Evolutionary conservation across 2,797 vertebrate genomes (phyloP), one percentile per base, ranked within the genome.

Genomic region (Diplodus puntazzo): DNA sequence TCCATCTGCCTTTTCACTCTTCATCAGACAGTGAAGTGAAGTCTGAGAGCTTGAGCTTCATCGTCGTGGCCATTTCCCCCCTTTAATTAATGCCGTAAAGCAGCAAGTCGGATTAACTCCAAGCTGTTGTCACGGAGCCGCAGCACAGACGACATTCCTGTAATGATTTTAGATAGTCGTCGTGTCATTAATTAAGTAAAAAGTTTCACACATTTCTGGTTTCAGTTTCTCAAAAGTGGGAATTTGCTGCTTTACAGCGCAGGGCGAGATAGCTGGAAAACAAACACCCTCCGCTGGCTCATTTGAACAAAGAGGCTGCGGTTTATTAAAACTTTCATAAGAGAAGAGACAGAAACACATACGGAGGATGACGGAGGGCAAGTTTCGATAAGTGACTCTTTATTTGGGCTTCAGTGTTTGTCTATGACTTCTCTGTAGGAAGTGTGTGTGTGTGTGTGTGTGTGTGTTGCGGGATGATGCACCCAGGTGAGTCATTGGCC

Each of bases 401-500:
- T 70, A 73, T 81, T 68, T 85, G 27, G 65, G 23, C 25, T 55
- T 39, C 45, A 17, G 52, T 80, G 66, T 84, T 86, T 81, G 64
- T 77, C 52, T 77, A 54, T 25, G 13, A 69, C 13, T 53, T 67
- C 48, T 79, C 60, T 18, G 11, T 20, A 18, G 30, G 21, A 30
- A 23, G 63, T 54, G 20, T 72, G 17, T 59, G 20, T 72, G 17
- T 59, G 59, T 67, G 73, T 55, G 57, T 67, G 39, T 13, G 20
- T 49, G 25, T 61, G 42, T 27, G 69, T 64, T 67, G 77, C 1
- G 55, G 62, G 74, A 83, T 85, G 80, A 80, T 80, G 77, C 86
- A 74, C 79, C 27, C 81, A 90, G 85, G 87, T 91, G 89, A 90
- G 85, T 91, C 86, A 90, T 39, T 84, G 85, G 75, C 63, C 83